These are phyloP conservation scores for Pelecanoides urinatrix DNA, from an alignment of 2,113 vertebrate species.

Conservation along the genomic window DNA sequence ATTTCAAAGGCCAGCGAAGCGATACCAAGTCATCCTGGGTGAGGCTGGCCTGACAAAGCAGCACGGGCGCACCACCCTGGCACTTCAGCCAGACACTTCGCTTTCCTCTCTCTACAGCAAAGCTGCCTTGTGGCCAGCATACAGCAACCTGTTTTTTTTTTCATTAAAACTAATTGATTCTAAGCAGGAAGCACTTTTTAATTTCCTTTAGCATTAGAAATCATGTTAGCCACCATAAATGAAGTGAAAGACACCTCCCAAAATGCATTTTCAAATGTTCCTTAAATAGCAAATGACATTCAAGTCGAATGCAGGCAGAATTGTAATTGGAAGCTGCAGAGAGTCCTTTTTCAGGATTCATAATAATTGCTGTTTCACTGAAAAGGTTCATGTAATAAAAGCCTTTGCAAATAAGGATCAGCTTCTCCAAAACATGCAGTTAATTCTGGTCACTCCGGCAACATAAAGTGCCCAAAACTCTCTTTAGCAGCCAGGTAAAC, in stretches of 20 bases:
- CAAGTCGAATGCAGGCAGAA: neutral
- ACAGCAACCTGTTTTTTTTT: neutral
- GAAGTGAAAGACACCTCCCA: slow-evolving; percentile 15
- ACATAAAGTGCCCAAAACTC: neutral
- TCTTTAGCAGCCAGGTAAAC: neutral
- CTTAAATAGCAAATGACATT: slow-evolving; percentile 19
- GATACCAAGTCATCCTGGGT: neutral
- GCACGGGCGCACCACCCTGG: neutral
- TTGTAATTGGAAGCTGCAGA: slow-evolving; percentile 5
- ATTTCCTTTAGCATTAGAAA: slow-evolving; percentile 25
- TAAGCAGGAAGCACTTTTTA: slow-evolving; percentile 17
- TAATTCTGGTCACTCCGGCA: neutral
- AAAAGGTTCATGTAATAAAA: neutral
- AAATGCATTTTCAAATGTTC: neutral
- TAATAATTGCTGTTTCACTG: neutral
- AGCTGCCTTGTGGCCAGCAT: neutral
- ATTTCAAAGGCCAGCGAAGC: neutral
- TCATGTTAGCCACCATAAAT: neutral
- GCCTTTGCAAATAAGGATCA: neutral
- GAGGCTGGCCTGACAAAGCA: neutral
- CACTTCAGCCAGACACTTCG: neutral
- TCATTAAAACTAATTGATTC: slow-evolving; percentile 7
- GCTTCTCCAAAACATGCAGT: neutral
- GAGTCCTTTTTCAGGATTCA: neutral
- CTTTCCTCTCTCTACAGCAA: neutral